Base-by-base conservation (phyloP, 2,888 invertebrate genomes). In the Eudemis profundana region DNA sequence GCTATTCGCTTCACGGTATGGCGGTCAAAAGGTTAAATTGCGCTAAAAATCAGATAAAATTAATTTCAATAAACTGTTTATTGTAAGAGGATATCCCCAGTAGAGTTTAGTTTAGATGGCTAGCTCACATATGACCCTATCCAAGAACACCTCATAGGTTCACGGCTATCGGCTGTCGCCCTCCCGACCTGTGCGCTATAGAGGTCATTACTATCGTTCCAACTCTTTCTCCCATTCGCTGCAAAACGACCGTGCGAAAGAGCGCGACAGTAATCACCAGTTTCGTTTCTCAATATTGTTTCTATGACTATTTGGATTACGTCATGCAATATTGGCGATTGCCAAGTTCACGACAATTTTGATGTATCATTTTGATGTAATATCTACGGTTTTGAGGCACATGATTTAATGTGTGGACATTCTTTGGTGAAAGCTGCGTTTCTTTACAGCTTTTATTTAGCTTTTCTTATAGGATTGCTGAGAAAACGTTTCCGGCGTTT, bases 321-420 rank as follows among this genome's bases (percentile, higher is more conserved):
- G 61, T 61, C 51, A 61, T 44, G 51, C 42, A 61, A 42, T 51
- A 51, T 42, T 19, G 40, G 19, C 15, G 17, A 51, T 61, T 50
- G 50, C 42, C 19, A 60, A 60, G 49, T n/a, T 29, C 3, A 4
- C 27, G 53, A 19, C 33, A 49, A 49, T 51, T 61, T 50, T 51
- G 33, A 61, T 61, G 50, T 14, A 50, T 42, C 10, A 1, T 42
- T n/a, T 47, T 46, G 47, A 23, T 47, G 33, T 36, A 38, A 47
- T 36, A 2, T 19, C 17, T 40, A 14, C 40, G 21, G 46, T 27
- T 27, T 27, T 36, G 10, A 49, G 14, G 19, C 44, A 14, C 33
- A 56, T 42, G 54, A 42, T 56, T 56, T 54, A 54, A 40, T 40
- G 21, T 21, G 23, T 23, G 40, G 23, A 8, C 21, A 54, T 54